phyloP scores from a whole-genome alignment of 1,140 invertebrate species.

The Chlorops oryzae region DNA sequence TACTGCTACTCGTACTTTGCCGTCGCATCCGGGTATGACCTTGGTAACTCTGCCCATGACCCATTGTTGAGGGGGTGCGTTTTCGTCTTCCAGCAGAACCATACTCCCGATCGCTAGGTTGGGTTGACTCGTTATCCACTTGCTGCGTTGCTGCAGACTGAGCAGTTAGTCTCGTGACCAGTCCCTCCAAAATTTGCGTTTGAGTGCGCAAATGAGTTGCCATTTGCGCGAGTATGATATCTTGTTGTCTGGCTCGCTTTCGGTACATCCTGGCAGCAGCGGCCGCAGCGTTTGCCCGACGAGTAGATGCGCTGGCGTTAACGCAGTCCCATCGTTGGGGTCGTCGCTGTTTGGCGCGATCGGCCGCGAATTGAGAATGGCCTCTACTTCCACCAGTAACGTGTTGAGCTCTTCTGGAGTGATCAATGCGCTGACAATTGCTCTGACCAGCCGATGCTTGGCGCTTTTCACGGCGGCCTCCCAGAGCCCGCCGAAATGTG shows the following conservation, averaged over 20 bases:
- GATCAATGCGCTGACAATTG: neutral
- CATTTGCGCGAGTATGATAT: no score
- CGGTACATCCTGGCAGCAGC: no score
- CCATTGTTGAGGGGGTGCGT: conserved; percentile 24
- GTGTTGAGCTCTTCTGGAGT: neutral
- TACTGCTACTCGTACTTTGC: conserved; percentile 30
- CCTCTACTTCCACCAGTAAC: neutral
- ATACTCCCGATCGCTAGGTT: conserved; percentile 25
- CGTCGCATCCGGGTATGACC: conserved; percentile 35
- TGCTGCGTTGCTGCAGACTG: conserved; percentile 13
- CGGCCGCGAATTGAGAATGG: neutral
- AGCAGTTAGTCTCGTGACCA: conserved; percentile 22
- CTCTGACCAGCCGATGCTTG: no score
- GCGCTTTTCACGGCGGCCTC: neutral
- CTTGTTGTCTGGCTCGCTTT: no score
- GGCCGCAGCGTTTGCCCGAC: neutral
- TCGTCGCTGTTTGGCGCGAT: neutral
- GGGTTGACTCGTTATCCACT: conserved; percentile 15
- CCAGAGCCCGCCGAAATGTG: neutral
- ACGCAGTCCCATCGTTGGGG: neutral
- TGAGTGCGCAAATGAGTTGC: neutral
- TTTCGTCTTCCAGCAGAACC: conserved; percentile 36
- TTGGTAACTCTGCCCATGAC: conserved; percentile 31
- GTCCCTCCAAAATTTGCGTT: conserved; percentile 16
- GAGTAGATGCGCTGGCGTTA: neutral